Evolutionary conservation across 1,140 invertebrate genomes (phyloP), one percentile per base, ranked within the genome.

Genomic region (Drosophila saltans): DNA sequence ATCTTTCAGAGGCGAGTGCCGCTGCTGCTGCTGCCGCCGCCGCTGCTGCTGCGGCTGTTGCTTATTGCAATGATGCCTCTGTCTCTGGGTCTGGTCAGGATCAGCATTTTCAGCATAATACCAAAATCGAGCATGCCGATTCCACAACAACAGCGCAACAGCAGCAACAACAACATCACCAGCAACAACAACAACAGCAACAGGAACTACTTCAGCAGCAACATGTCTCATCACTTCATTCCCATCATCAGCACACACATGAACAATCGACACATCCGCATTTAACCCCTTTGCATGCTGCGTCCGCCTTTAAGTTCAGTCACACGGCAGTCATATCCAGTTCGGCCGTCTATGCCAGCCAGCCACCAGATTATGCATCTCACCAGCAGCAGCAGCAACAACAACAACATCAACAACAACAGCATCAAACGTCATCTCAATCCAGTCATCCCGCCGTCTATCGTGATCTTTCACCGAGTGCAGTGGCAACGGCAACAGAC

Each of bases 281-380:
- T 58, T 66, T 88, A 33, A 78, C 88, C 1, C 80, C 84, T 1
- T 59, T 81, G 28, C 89, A 91, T 21, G 78, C 85, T 28, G 78
- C 75, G 60, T 81, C 73, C 61, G 80, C 90, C 63, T 91, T 88
- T 26, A 91, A 91, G 57, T 91, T 91, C 16, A 90, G 83, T 28
- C 90, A 91, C 66, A 82, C 81, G 30, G 80, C 81, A 8, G 85
- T 91, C 30, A 86, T 90, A 33, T 82, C 89, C n/a, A 91, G 81
- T 30, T 80, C 82, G 10, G 80, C 85, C 7, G 86, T 90, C 0
- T 88, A 90, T 61, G 77, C 77, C 62, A 74, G 76, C 26, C 73
- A 80, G n/a, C 28, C 83, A 2, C 84, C 89, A 7, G 83, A 89
- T 43, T 56, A 59, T 43, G 10, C 39, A 10, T 26, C 45, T 3